Base-by-base conservation (phyloP, 2,113 vertebrate species). In the Puffinus mauretanicus region DNA sequence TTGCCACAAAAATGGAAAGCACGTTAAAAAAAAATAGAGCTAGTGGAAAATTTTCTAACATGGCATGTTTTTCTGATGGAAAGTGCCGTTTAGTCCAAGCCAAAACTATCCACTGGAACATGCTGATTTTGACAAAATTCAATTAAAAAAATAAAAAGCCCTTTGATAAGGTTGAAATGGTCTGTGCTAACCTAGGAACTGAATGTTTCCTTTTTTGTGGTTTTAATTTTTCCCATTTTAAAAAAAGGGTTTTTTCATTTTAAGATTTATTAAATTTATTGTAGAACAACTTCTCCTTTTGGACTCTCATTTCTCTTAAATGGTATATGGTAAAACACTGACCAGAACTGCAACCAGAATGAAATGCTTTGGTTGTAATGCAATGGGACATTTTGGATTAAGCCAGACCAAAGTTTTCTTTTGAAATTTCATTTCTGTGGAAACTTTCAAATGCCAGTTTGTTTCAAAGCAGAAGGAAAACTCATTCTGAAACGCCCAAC, bases 101-200 rank as follows among this genome's bases (percentile, higher is more conserved):
- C 93, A 92, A 94, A 94, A 77, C 90, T 66, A 62, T 66, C 36
- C 61, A 29, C 30, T 80, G 96, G 89, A 97, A 96, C 65, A 24
- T 95, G 91, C 89, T 87, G 94, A 91, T 96, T 95, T 95, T 96
- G 94, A 89, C 83, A 92, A 88, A 96, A 91, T 16, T 66, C 6
- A 6, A 58, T 86, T 49, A 21, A 11, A 65, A 36, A 40, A n/a
- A 47, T 16, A 47, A 47, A 78, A 77, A 44, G 29, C 10, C 17
- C 69, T 90, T 66, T 88, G 86, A 82, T 91, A 89, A 96, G 77
- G 69, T 52, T 82, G 69, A 78, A 47, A 79, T 47, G 29, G 0
- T 62, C 40, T 75, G 67, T 46, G 79, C 49, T 84, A 73, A 51
- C 54, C 29, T 90, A 73, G 82, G 61, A 70, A 90, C 13, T 5